phyloP scores from a whole-genome alignment of 2,113 vertebrate species.

The Aspiorhynchus laticeps region DNA sequence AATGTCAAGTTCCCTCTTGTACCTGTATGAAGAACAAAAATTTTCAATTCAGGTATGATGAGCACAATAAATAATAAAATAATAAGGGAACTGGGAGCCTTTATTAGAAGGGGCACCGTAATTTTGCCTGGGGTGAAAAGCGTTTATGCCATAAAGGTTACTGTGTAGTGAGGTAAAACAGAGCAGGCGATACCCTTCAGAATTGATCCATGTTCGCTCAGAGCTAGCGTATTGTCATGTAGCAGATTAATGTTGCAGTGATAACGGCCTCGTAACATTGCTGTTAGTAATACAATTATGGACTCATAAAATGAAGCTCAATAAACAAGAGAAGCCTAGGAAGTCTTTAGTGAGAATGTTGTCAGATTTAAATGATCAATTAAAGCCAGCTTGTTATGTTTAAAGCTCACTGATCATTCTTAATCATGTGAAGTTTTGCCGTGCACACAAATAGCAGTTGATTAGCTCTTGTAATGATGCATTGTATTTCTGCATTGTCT shows the following conservation, averaged over 20 bases:
- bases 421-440: background rate
- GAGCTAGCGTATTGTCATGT: background rate
- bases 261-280: conserved; percentile 25
- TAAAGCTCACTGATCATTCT: conserved; percentile 17
- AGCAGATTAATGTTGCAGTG: conserved; percentile 29
- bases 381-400: conserved; percentile 24
- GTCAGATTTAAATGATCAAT: conserved; percentile 12
- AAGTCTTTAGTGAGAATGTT: conserved; percentile 16
- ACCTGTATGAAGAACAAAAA: background rate
- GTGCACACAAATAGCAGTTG: background rate
- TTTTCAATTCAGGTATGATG: conserved; percentile 15
- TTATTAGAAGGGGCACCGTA: background rate
- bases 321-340: background rate
- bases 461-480: conserved; percentile 16
- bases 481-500: background rate
- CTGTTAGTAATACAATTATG: conserved; percentile 30
- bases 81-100: background rate
- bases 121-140: conserved; percentile 5
- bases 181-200: background rate
- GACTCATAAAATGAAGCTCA: conserved; percentile 29
- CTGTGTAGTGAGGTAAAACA: background rate
- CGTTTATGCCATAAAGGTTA: background rate
- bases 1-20: conserved; percentile 42
- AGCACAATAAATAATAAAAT: conserved; percentile 6
- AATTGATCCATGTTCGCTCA: conserved; percentile 6